Conservation (phyloP, 2,797 vertebrate genomes). For the Rhynchotus rufescens region DNA sequence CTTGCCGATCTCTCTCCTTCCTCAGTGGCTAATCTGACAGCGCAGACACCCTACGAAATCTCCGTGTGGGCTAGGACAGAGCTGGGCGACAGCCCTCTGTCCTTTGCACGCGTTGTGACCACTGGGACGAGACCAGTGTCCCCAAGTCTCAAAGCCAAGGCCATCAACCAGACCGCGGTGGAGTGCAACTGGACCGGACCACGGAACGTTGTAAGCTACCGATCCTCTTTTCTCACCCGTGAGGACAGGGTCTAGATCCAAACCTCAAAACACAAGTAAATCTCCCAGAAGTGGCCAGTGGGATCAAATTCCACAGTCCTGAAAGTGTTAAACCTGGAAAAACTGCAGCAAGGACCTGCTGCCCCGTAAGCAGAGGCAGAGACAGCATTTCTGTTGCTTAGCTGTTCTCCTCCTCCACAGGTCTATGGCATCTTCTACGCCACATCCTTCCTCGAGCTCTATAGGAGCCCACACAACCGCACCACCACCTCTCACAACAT, state of each 20-base stretch:
- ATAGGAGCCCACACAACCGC: constrained; percentile 84
- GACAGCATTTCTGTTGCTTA: accelerated
- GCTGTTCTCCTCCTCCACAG: constrained; percentile 65
- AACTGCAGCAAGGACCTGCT: not conserved
- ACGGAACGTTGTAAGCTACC: constrained; percentile 82
- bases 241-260: not conserved
- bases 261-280: not conserved
- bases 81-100: constrained; percentile 92
- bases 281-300: not conserved
- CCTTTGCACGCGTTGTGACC: constrained; percentile 87
- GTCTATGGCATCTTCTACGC: constrained; percentile 92
- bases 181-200: constrained; percentile 92
- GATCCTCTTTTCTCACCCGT: not conserved
- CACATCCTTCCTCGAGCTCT: constrained; percentile 94
- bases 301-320: not conserved
- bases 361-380: not conserved
- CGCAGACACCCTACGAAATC: constrained; percentile 92
- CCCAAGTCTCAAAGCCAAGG: constrained; percentile 90
- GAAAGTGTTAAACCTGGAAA: not conserved
- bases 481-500: constrained; percentile 80
- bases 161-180: constrained; percentile 94
- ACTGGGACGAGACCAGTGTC: constrained; percentile 82
- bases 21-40: constrained; percentile 90
- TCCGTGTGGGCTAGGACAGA: constrained; percentile 93
- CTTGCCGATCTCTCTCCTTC: not conserved